Evolutionary conservation across 92 coral and sea anemone species (phyloP).

Genomic region (Parazoanthus darwini): DNA sequence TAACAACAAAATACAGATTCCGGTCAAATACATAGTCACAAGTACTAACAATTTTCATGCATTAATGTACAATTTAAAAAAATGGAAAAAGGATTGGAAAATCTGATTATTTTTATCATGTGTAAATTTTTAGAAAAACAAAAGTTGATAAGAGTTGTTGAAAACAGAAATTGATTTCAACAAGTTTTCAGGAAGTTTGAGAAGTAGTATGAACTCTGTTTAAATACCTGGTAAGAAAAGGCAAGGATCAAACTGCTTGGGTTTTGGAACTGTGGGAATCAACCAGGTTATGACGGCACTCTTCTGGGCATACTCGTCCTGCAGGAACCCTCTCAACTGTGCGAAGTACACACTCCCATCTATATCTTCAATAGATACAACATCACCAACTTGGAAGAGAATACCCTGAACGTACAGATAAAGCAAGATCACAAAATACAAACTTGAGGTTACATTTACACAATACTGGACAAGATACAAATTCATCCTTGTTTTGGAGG

Average conservation of each 20-base stretch:
- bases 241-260: conserved; percentile 90
- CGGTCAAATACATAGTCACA: too few relatives aligned
- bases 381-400: conserved; percentile 94
- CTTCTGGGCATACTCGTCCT: conserved; percentile 94
- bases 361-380: conserved; percentile 91
- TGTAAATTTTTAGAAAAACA: too few relatives aligned
- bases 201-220: too few relatives aligned
- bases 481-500: too few relatives aligned
- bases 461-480: too few relatives aligned
- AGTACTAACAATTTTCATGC: too few relatives aligned
- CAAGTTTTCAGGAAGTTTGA: not conserved
- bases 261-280: conserved; percentile 86
- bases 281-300: conserved; percentile 97
- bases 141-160: too few relatives aligned
- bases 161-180: too few relatives aligned
- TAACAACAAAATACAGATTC: too few relatives aligned
- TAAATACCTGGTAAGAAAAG: conserved; percentile 85
- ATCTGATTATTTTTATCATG: too few relatives aligned
- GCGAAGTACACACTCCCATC: conserved; percentile 89
- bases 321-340: conserved; percentile 88
- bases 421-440: not conserved
- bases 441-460: not conserved
- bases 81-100: too few relatives aligned
- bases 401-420: conserved; percentile 57
- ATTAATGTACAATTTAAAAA: too few relatives aligned